Percentiles rank a stretch among this genome's conserved stretches.
phyloP scores from a whole-genome alignment of 2,797 vertebrate species.

The Oceanodroma leucorhoa region DNA sequence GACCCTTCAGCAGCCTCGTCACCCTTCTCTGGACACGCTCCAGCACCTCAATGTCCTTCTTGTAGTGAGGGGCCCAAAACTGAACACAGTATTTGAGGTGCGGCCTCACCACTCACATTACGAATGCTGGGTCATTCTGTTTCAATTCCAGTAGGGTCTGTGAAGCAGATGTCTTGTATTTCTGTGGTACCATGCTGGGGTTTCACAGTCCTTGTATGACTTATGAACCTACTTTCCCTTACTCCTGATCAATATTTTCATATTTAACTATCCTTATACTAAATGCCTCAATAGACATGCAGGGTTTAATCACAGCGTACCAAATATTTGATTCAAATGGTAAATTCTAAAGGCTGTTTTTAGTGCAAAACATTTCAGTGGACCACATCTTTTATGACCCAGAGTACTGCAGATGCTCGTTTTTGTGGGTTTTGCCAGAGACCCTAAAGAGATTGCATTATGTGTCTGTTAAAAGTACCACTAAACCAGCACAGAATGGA shows the following conservation, averaged over 20 bases:
- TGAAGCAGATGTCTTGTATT: constrained; percentile 8
- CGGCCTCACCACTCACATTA: too few species aligned
- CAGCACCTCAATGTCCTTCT: too few species aligned
- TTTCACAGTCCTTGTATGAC: constrained; percentile 30
- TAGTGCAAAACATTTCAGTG: background rate
- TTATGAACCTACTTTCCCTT: constrained; percentile 29
- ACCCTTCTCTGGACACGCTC: too few species aligned
- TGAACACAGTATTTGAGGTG: too few species aligned
- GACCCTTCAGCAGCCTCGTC: too few species aligned
- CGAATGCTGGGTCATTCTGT: constrained; percentile 18
- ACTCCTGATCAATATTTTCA: constrained; percentile 39
- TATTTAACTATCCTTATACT: constrained; percentile 41
- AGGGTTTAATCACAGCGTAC: background rate
- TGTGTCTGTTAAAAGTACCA: background rate
- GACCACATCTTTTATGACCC: background rate
- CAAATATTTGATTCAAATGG: constrained; percentile 27
- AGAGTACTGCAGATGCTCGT: background rate
- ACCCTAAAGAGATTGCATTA: background rate
- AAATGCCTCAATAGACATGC: constrained; percentile 28
- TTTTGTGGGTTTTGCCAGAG: background rate
- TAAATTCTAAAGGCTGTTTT: background rate
- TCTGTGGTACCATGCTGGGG: background rate
- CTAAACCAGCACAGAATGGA: background rate
- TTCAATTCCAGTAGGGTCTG: constrained; percentile 10
- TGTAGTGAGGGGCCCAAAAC: too few species aligned